Conservation (phyloP, 1,140 invertebrate genomes). For the Goniozus legneri region DNA sequence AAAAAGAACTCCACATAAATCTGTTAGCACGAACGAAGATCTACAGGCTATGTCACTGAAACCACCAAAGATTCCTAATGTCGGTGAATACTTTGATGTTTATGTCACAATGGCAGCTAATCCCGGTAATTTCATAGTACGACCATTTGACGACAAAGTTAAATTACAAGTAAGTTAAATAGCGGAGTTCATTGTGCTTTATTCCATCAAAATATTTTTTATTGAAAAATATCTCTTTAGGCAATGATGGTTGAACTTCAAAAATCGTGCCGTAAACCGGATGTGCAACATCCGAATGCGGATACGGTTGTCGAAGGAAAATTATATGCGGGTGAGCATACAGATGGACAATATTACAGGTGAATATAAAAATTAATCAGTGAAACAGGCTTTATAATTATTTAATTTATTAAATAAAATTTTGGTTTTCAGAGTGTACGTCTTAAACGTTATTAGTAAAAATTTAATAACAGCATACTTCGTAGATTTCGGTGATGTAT, state of each 20-base stretch:
- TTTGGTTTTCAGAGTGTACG: constrained; percentile 38
- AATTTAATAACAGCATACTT: constrained; percentile 54
- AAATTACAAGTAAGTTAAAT: constrained; percentile 19
- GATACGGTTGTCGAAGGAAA: constrained; percentile 47
- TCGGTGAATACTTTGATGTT: constrained; percentile 56
- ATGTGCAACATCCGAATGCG: constrained; percentile 33
- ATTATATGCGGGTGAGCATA: constrained; percentile 57
- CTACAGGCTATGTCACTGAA: constrained; percentile 21
- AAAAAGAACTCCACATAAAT: constrained; percentile 23
- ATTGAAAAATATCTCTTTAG: constrained; percentile 21
- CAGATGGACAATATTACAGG: constrained; percentile 60
- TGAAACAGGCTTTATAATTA: constrained; percentile 1
- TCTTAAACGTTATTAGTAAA: constrained; percentile 47
- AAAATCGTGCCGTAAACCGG: constrained; percentile 46
- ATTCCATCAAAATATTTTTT: neutral
- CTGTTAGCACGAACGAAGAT: constrained; percentile 5
- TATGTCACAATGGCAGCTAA: constrained; percentile 59
- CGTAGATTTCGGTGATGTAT: constrained; percentile 58
- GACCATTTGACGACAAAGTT: constrained; percentile 25
- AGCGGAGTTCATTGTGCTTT: constrained; percentile 11
- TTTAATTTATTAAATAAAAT: constrained; percentile 4
- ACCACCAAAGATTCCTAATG: constrained; percentile 40
- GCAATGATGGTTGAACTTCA: constrained; percentile 57
- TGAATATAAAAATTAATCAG: constrained; percentile 30
- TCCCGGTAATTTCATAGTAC: constrained; percentile 59